Conservation (phyloP, 1,140 invertebrate species). For the Camponotus floridanus region DNA sequence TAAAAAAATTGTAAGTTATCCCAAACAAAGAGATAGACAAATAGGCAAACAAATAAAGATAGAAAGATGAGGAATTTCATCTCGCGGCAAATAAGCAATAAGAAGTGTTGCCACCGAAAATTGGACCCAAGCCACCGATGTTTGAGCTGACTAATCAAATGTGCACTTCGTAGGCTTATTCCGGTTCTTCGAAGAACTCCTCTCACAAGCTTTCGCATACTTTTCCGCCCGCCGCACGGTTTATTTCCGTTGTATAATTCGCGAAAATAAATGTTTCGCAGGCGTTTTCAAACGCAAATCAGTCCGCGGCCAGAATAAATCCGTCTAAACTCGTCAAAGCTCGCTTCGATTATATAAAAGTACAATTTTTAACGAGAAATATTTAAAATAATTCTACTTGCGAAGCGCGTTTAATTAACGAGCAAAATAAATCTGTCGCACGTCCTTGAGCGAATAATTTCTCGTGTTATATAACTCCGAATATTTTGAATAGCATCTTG, state of each 20-base stretch:
- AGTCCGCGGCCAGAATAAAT: constrained; percentile 8
- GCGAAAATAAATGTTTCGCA: constrained; percentile 54
- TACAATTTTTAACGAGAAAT: background rate
- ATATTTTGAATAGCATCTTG: background rate
- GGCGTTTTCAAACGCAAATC: constrained; percentile 5
- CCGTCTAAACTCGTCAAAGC: background rate
- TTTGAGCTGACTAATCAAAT: constrained; percentile 56
- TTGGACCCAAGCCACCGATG: constrained; percentile 56
- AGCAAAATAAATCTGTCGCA: background rate
- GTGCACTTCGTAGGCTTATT: constrained; percentile 55
- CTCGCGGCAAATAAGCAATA: background rate
- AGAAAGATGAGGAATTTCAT: constrained; percentile 5
- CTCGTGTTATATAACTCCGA: background rate
- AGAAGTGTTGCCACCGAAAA: constrained; percentile 10
- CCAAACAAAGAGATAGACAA: background rate
- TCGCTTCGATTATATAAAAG: background rate
- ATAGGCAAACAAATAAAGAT: too few relatives aligned
- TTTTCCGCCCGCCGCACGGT: constrained; percentile 12
- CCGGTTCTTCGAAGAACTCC: constrained; percentile 46
- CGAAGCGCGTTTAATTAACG: constrained; percentile 35
- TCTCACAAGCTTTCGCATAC: constrained; percentile 36
- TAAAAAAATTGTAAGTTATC: constrained; percentile 23
- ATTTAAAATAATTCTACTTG: constrained; percentile 1
- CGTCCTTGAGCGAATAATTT: background rate
- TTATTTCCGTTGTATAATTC: constrained; percentile 58